Conservation (phyloP, 2,888 invertebrate species). For the Pristionchus fissidentatus region DNA sequence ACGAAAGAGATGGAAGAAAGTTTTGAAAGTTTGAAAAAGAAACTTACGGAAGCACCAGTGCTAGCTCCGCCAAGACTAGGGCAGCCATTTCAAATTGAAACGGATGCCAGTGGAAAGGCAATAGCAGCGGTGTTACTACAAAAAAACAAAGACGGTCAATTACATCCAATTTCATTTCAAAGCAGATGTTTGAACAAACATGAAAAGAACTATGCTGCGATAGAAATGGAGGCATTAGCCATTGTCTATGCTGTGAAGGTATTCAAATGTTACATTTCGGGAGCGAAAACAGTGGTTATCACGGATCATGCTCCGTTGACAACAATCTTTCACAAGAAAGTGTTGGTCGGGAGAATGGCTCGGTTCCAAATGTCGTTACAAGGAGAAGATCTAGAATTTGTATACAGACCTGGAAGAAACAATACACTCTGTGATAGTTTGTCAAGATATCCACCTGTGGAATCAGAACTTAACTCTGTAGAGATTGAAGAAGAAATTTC, state of each 20-base stretch:
- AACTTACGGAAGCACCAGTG: slow-evolving; percentile 46
- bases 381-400: background rate
- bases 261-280: background rate
- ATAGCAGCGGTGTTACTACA: background rate
- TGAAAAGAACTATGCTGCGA: background rate
- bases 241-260: background rate
- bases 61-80: slow-evolving; percentile 46
- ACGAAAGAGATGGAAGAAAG: slow-evolving; percentile 35
- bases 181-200: background rate
- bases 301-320: background rate
- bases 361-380: background rate
- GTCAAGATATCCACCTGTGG: background rate
- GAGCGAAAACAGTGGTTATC: background rate
- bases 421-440: background rate
- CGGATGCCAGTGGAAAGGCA: background rate
- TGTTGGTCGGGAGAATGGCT: background rate
- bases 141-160: background rate
- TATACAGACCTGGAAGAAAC: background rate
- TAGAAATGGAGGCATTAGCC: background rate
- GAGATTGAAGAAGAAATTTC: background rate
- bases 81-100: slow-evolving; percentile 48
- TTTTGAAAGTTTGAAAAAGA: slow-evolving; percentile 47
- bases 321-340: background rate
- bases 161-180: background rate
- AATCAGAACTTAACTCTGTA: background rate